These are phyloP conservation scores for Karalla daura DNA, from an alignment of 2,797 vertebrate genomes.

Conservation along the genomic window DNA sequence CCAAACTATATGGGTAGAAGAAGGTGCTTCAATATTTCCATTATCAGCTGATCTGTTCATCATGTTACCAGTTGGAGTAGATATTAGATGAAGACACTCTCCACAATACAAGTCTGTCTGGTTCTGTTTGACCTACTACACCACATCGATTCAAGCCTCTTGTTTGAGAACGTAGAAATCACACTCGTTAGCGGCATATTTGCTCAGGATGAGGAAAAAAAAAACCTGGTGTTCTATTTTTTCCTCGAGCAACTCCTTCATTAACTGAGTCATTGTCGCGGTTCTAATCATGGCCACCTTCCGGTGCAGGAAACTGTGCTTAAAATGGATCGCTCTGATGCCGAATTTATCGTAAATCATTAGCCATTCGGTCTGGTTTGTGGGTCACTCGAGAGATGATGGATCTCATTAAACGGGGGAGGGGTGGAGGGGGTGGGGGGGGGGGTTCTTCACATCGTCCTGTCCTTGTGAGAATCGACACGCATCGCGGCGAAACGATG, in stretches of 20 bases:
- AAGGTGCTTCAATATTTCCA: no score
- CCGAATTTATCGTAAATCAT: background rate
- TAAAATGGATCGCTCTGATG: background rate
- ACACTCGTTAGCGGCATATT: no score
- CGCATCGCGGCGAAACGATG: conserved; percentile 39
- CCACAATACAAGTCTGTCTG: no score
- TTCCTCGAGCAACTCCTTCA: background rate
- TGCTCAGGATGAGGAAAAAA: no score
- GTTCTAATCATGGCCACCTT: background rate
- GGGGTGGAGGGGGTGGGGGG: no score
- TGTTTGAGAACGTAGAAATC: no score
- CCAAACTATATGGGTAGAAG: no score
- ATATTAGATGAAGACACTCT: no score
- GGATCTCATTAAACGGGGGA: conserved; percentile 8
- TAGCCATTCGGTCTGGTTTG: background rate
- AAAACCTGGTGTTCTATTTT: background rate
- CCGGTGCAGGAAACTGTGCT: background rate
- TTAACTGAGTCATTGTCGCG: background rate
- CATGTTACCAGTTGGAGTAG: no score
- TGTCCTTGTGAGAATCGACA: conserved; percentile 34
- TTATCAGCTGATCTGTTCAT: no score
- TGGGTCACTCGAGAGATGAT: background rate
- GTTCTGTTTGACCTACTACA: no score
- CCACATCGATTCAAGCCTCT: no score
- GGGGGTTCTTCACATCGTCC: conserved; percentile 22